These are phyloP conservation scores for Rhingia campestris DNA, from an alignment of 2,888 invertebrate genomes.

Conservation along the genomic window DNA sequence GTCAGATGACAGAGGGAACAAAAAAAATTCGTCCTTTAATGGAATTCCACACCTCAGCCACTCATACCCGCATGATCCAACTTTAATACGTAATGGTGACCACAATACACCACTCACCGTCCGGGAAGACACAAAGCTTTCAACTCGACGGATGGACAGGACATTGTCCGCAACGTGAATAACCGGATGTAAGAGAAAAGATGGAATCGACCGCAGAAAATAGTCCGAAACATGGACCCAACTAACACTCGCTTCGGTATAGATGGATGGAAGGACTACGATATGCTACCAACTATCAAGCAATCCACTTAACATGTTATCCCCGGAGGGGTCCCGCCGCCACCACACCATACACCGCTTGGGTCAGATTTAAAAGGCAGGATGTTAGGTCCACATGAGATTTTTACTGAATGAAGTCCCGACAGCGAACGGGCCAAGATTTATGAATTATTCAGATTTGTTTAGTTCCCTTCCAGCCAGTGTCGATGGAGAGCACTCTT, in stretches of 20 bases:
- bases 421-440: slow-evolving; percentile 47
- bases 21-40: neutral
- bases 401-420: slow-evolving; percentile 37
- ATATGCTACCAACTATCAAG: slow-evolving; percentile 53
- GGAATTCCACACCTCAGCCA: neutral
- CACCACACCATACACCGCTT: no score
- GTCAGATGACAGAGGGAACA: neutral
- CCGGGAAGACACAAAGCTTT: slow-evolving; percentile 37
- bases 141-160: slow-evolving; percentile 50
- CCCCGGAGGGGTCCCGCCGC: slow-evolving; percentile 11
- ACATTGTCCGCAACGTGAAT: slow-evolving; percentile 34
- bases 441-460: slow-evolving; percentile 70
- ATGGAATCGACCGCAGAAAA: slow-evolving; percentile 39
- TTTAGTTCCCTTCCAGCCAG: slow-evolving; percentile 17
- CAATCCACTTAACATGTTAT: slow-evolving; percentile 64
- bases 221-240: slow-evolving; percentile 28
- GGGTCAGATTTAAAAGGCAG: slow-evolving; percentile 39
- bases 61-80: neutral
- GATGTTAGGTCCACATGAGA: slow-evolving; percentile 43
- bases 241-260: slow-evolving; percentile 4
- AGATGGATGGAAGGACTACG: slow-evolving; percentile 26
- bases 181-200: slow-evolving; percentile 32
- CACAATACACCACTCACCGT: slow-evolving; percentile 14
- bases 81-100: slow-evolving; percentile 28
- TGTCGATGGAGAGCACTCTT: slow-evolving; percentile 8